Conservation (phyloP, 2,113 vertebrate species). For the Myiozetetes cayanensis region DNA sequence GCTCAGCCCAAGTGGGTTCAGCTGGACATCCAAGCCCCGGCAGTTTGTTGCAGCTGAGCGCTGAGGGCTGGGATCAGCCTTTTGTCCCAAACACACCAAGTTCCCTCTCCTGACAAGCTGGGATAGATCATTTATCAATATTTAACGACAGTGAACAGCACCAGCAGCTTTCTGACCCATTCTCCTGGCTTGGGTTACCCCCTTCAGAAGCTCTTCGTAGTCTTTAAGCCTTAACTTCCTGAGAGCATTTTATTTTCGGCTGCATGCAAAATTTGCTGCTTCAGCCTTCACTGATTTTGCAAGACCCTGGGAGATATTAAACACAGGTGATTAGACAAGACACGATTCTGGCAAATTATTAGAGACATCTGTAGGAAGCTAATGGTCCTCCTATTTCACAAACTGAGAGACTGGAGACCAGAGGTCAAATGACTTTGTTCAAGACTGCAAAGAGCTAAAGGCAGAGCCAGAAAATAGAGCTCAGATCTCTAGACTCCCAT, state of each 20-base stretch:
- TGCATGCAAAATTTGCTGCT: background rate
- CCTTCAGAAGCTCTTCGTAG: background rate
- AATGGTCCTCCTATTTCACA: conserved; percentile 7
- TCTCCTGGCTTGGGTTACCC: background rate
- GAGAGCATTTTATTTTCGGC: background rate
- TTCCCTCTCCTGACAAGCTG: background rate
- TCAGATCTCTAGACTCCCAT: background rate
- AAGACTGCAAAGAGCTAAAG: background rate
- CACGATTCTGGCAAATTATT: conserved; percentile 15
- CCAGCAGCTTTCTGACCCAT: background rate
- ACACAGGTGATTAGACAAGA: conserved; percentile 45
- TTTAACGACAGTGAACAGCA: background rate
- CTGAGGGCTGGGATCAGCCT: background rate
- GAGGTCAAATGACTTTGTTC: conserved; percentile 18
- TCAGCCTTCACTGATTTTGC: conserved; percentile 34
- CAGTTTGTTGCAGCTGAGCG: background rate
- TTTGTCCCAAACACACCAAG: background rate
- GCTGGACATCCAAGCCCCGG: background rate
- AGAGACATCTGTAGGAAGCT: conserved; percentile 40
- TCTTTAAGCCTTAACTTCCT: background rate
- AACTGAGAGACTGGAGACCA: background rate
- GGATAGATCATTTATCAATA: background rate
- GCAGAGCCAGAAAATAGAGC: conserved; percentile 10
- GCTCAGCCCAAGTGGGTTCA: background rate
- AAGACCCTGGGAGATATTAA: conserved; percentile 8